Percentiles rank a stretch among this genome's conserved stretches.
Conservation (phyloP, 2,888 invertebrate genomes). For the Lycophotia porphyrea region DNA sequence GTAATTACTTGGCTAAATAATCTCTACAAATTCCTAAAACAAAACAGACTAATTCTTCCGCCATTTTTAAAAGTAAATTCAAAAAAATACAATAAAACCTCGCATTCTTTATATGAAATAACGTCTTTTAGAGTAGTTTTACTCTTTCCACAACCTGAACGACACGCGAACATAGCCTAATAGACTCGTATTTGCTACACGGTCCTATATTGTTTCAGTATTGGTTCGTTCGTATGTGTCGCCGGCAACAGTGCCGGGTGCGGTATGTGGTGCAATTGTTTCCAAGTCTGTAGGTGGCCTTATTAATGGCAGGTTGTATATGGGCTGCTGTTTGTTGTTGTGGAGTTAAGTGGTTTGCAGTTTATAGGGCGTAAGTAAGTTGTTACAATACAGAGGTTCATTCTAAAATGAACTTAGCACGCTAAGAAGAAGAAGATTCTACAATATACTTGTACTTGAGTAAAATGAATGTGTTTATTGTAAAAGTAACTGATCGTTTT, state of each 20-base stretch:
- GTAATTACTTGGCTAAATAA: neutral
- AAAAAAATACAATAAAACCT: neutral
- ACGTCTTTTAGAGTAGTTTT: constrained; percentile 25
- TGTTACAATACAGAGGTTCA: neutral
- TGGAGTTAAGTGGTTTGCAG: constrained; percentile 42
- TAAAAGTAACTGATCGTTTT: neutral
- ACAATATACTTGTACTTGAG: neutral
- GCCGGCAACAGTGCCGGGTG: constrained; percentile 18
- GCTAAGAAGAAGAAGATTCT: too few relatives aligned
- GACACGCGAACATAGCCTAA: constrained; percentile 37
- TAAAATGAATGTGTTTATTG: neutral
- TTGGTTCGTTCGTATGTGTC: constrained; percentile 45
- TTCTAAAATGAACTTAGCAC: neutral
- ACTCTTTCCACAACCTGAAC: constrained; percentile 21
- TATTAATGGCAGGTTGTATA: constrained; percentile 34
- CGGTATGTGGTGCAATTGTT: constrained; percentile 43
- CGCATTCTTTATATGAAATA: neutral
- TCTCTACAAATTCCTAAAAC: constrained; percentile 8
- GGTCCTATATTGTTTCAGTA: constrained; percentile 38
- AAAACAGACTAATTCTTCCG: constrained; percentile 9
- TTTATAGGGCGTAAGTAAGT: constrained; percentile 35
- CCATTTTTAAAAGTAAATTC: neutral
- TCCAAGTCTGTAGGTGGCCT: constrained; percentile 38
- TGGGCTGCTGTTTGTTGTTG: constrained; percentile 23
- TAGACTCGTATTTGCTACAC: constrained; percentile 55